Evolutionary conservation across 2,888 invertebrate species (phyloP).

Genomic region (Drosophila kokeensis): DNA sequence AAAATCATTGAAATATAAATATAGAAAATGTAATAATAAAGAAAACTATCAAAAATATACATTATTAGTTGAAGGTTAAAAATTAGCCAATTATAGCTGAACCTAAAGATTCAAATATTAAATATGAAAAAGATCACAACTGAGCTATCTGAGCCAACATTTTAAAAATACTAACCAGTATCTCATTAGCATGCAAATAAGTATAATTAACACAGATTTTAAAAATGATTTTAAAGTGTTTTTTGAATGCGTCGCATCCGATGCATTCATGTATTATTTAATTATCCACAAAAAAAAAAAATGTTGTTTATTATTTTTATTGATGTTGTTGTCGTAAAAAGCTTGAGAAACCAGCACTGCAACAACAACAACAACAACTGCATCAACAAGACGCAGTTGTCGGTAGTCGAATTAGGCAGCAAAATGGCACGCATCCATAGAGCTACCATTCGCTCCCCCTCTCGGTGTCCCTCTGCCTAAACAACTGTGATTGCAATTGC

Average conservation of each 20-base stretch:
- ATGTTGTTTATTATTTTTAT: constrained; percentile 36
- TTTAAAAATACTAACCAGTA: background rate
- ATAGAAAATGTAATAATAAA: no score
- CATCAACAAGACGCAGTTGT: constrained; percentile 49
- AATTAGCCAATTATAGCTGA: background rate
- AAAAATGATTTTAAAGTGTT: constrained; percentile 27
- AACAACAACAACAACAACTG: background rate
- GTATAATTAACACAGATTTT: constrained; percentile 23
- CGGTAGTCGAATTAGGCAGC: constrained; percentile 75
- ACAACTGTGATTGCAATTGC: constrained; percentile 64
- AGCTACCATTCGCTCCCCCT: constrained; percentile 27
- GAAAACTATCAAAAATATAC: background rate
- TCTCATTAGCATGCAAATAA: constrained; percentile 16
- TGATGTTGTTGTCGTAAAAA: constrained; percentile 48
- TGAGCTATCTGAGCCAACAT: background rate
- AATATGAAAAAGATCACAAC: background rate
- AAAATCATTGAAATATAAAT: no score
- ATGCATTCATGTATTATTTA: constrained; percentile 66
- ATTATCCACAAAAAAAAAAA: constrained; percentile 59
- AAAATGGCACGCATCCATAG: constrained; percentile 79
- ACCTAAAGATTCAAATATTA: background rate
- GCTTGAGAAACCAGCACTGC: constrained; percentile 57
- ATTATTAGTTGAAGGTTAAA: background rate
- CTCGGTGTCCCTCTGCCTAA: constrained; percentile 19
- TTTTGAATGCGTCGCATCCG: constrained; percentile 28